Conservation (phyloP, 2,113 vertebrate genomes). For the Glareola pratincola region DNA sequence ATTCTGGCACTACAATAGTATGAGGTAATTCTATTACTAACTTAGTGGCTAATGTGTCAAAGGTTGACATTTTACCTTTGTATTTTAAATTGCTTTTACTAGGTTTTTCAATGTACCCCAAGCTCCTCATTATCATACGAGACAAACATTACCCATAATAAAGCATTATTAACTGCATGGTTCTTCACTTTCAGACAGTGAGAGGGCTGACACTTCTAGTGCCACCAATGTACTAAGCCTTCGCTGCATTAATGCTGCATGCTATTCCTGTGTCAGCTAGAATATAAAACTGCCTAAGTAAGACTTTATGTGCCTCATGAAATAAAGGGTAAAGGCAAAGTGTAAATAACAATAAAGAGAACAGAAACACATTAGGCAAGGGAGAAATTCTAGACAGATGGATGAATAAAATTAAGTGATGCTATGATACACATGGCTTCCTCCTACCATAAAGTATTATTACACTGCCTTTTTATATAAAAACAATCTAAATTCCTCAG, state of each 20-base stretch:
- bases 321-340: not conserved
- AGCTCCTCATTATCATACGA: not conserved
- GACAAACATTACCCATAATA: not conserved
- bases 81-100: not conserved
- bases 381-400: not conserved
- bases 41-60: not conserved
- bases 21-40: not conserved
- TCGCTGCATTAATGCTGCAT: not conserved
- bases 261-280: not conserved
- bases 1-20: not conserved
- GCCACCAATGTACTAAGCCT: not conserved
- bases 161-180: not conserved
- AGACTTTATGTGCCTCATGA: not conserved
- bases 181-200: not conserved
- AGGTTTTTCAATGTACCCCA: not conserved
- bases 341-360: not conserved
- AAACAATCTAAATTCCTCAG: not conserved
- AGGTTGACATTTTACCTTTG: not conserved
- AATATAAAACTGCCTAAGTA: not conserved
- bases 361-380: not conserved
- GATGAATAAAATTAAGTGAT: not conserved
- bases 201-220: not conserved
- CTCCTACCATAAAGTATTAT: not conserved
- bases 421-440: not conserved
- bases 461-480: not conserved